A percentile compares a stretch with the other conserved stretches of the same genome.
phyloP scores from a whole-genome alignment of 64 coral and sea anemone genomes.

The Porites lutea region DNA sequence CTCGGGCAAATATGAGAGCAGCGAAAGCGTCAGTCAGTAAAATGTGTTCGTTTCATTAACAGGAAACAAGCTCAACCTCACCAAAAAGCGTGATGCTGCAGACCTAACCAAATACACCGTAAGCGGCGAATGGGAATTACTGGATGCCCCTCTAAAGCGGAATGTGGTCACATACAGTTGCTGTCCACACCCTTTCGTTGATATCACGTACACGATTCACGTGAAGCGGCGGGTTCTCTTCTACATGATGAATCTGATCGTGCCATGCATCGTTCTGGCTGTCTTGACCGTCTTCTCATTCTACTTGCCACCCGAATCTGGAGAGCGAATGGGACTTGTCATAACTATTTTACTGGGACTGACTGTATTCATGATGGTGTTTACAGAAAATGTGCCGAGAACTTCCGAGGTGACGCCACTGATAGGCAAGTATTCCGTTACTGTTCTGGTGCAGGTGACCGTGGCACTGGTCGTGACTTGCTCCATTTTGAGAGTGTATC shows the following conservation, averaged over 20 bases:
- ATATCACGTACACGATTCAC: conserved; percentile 89
- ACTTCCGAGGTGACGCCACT: conserved; percentile 93
- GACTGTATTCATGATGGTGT: conserved; percentile 91
- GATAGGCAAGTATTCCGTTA: conserved; percentile 85
- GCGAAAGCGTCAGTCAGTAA: not conserved
- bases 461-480: conserved; percentile 82
- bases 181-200: conserved; percentile 81
- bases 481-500: conserved; percentile 65
- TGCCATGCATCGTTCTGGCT: conserved; percentile 84
- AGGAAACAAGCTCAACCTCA: conserved; percentile 68
- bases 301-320: conserved; percentile 86
- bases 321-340: conserved; percentile 87
- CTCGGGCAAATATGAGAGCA: too few relatives aligned
- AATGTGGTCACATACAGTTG: conserved; percentile 69
- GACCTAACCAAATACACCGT: conserved; percentile 76
- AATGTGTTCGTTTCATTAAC: not conserved
- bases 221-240: conserved; percentile 83
- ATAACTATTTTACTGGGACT: conserved; percentile 90
- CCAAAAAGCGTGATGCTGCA: conserved; percentile 36
- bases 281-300: conserved; percentile 83
- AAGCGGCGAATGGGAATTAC: conserved; percentile 91
- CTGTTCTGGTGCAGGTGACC: conserved; percentile 81
- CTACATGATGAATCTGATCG: conserved; percentile 92
- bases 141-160: conserved; percentile 50
- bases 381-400: conserved; percentile 82